Conservation (phyloP, 2,888 invertebrate species). For the Hipparchia semele region DNA sequence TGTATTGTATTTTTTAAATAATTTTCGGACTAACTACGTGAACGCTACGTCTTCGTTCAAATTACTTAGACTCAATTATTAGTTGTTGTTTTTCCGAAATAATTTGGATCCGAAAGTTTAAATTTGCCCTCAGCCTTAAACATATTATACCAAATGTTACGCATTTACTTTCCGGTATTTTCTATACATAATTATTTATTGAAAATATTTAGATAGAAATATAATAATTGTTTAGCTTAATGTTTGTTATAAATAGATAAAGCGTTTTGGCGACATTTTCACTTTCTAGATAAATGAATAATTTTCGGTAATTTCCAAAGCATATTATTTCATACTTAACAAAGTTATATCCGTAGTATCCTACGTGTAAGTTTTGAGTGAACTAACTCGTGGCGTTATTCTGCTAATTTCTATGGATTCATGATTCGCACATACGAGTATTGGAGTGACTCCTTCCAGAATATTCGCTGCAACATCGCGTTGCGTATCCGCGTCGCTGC, state of each 20-base stretch:
- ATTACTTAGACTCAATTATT: no score
- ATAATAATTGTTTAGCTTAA: conserved; percentile 42
- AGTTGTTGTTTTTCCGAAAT: no score
- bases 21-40: no score
- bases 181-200: conserved; percentile 44
- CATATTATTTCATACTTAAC: background rate
- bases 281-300: background rate
- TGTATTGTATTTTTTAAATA: no score
- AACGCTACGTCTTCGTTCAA: no score
- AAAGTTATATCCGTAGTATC: background rate
- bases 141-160: conserved; percentile 60
- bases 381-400: no score
- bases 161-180: conserved; percentile 59
- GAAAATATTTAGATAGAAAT: conserved; percentile 41
- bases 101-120: background rate
- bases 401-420: no score
- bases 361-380: no score
- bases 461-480: no score
- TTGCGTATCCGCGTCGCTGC: no score
- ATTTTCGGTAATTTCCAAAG: background rate
- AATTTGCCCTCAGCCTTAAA: conserved; percentile 1
- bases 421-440: no score
- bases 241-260: conserved; percentile 37
- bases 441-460: no score
- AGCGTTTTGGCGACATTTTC: conserved; percentile 46